Percentiles rank a stretch among this genome's conserved stretches.
Conservation (phyloP, 2,113 vertebrate species). For the Pelodiscus sinensis region DNA sequence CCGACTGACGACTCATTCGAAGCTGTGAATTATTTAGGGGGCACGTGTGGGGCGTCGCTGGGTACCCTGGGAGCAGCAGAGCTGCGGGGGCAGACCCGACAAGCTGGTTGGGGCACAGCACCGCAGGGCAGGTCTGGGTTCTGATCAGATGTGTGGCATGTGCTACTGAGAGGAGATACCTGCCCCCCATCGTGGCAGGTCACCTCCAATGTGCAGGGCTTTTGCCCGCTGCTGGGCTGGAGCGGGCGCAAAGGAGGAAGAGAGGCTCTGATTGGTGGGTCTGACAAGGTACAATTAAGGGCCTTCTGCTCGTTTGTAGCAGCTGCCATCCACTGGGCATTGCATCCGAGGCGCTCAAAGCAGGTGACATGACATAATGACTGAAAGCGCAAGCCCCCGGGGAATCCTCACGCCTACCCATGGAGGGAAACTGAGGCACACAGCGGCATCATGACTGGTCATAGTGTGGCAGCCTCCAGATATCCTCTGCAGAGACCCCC, state of each 20-base stretch:
- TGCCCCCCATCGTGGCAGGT: not conserved
- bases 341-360: not conserved
- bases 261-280: not conserved
- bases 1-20: not conserved
- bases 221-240: not conserved
- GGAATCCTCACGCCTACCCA: not conserved
- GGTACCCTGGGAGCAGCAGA: fast-evolving
- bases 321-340: not conserved
- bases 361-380: not conserved
- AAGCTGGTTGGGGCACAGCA: not conserved
- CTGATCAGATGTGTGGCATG: not conserved
- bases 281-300: not conserved
- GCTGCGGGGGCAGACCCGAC: fast-evolving
- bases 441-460: not conserved
- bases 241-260: not conserved
- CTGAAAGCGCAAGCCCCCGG: not conserved
- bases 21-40: not conserved
- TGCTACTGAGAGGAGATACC: not conserved
- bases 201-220: fast-evolving
- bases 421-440: not conserved
- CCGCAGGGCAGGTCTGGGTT: fast-evolving
- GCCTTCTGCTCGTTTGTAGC: not conserved
- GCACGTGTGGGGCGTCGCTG: fast-evolving
- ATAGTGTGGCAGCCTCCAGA: not conserved
- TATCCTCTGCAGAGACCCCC: not conserved